Evolutionary conservation across 2,797 vertebrate species (phyloP).

Genomic region (Chaetodon trifasciatus): DNA sequence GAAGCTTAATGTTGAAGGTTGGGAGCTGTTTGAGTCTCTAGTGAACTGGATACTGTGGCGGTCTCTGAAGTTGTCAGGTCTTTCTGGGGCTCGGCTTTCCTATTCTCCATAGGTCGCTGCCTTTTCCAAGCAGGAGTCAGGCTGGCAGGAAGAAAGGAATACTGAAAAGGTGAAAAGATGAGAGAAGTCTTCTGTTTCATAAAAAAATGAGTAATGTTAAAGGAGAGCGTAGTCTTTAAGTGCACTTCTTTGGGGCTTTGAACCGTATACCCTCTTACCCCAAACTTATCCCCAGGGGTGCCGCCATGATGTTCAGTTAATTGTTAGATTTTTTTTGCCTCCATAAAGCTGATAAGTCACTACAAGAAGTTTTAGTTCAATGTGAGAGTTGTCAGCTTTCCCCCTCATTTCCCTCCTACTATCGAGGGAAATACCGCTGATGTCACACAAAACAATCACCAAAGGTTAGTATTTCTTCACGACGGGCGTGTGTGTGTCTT

Average conservation of each 20-base stretch:
- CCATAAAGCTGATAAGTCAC: constrained; percentile 41
- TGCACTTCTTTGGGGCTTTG: constrained; percentile 74
- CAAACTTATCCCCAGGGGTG: constrained; percentile 68
- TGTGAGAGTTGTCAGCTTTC: constrained; percentile 34
- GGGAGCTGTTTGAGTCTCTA: constrained; percentile 70
- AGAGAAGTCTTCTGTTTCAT: constrained; percentile 47
- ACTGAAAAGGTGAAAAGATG: constrained; percentile 72
- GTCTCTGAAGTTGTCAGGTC: constrained; percentile 80
- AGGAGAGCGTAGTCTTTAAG: constrained; percentile 75
- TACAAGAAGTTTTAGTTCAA: constrained; percentile 55
- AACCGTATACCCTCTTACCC: constrained; percentile 68
- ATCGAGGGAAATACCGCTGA: constrained; percentile 51
- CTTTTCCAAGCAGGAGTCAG: constrained; percentile 76
- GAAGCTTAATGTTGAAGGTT: constrained; percentile 73
- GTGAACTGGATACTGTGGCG: constrained; percentile 74
- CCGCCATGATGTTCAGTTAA: constrained; percentile 71
- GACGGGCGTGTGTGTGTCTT: constrained; percentile 35
- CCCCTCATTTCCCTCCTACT: constrained; percentile 26
- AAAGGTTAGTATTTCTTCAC: constrained; percentile 45
- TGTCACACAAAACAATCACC: constrained; percentile 61
- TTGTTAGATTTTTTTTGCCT: constrained; percentile 60
- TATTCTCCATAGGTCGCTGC: constrained; percentile 81
- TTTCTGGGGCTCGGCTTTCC: constrained; percentile 78
- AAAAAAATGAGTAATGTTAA: constrained; percentile 75
- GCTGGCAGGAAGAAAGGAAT: constrained; percentile 74